Evolutionary conservation across 1,140 invertebrate genomes (phyloP).

Genomic region (Drosophila kanapiae): DNA sequence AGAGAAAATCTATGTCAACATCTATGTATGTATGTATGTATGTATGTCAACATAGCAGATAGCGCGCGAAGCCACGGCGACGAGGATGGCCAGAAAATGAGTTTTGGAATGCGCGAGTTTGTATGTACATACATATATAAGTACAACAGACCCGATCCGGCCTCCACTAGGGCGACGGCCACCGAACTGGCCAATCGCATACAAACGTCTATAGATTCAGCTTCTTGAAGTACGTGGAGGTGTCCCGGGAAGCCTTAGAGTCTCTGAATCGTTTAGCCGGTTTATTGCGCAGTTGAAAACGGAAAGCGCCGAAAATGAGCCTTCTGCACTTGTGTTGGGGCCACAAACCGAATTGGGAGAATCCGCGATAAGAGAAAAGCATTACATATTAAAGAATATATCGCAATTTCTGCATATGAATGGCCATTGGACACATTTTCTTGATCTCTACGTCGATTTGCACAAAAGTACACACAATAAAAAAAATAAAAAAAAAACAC

Average conservation of each 20-base stretch:
- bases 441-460: no score
- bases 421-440: no score
- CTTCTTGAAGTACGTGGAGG: slow-evolving; percentile 17
- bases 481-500: no score
- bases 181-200: neutral
- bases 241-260: slow-evolving; percentile 42
- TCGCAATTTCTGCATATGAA: no score
- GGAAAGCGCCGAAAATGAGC: slow-evolving; percentile 1
- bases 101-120: slow-evolving; percentile 73
- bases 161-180: neutral
- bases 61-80: slow-evolving; percentile 46
- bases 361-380: neutral
- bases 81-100: slow-evolving; percentile 52
- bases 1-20: no score
- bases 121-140: no score
- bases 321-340: slow-evolving; percentile 1
- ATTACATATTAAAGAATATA: neutral
- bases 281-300: slow-evolving; percentile 50
- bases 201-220: neutral
- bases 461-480: no score
- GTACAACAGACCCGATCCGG: slow-evolving; percentile 35
- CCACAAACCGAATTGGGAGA: neutral
- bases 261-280: slow-evolving; percentile 55
- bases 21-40: no score
- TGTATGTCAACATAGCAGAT: slow-evolving; percentile 16